Evolutionary conservation across 2,888 invertebrate species (phyloP), one percentile per base, ranked within the genome.

Genomic region (Netelia fuscicornis): DNA sequence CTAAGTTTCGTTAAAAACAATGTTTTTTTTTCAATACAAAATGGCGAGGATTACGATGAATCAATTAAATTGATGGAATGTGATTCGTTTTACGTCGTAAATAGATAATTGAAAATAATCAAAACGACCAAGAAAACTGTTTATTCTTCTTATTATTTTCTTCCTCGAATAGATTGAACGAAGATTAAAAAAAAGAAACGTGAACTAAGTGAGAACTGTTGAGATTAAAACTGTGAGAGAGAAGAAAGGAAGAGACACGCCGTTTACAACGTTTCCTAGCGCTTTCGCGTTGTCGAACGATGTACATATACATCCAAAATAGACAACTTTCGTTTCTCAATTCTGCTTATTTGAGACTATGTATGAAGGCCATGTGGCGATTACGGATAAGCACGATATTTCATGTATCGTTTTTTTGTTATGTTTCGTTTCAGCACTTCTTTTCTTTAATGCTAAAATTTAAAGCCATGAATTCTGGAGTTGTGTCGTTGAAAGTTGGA

Each of bases 401-500:
- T 56, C 37, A 58, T 44, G 25, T 30, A 65, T 84, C 64, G 74
- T 76, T 71, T 25, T 75, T 74, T 13, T 71, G 68, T 17, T 37
- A 58, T 67, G 74, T 64, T 60, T 65, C 44, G 17, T 13, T 70
- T 54, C 11, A 60, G 58, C 42, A 52, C 54, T 37, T 76, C 25
- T 23, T 30, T 65, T 42, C 13, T 17, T 42, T 58, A 67, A 37
- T 37, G 37, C 64, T 82, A 88, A 30, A 87, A 85, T 70, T 76
- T 87, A 65, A 89, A 86, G 10, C 90, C 89, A 79, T 91, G 92
- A 72, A 91, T 88, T 68, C 89, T 89, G 65, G 87, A 85, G 65
- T 90, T 91, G 87, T 94, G 94, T 17, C 93, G 90, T 71, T 90
- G 91, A 75, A 92, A 91, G 85, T 92, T 91, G 42, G 92, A 90